Conservation (phyloP, 2,888 invertebrate species). For the Lycia hirtaria region DNA sequence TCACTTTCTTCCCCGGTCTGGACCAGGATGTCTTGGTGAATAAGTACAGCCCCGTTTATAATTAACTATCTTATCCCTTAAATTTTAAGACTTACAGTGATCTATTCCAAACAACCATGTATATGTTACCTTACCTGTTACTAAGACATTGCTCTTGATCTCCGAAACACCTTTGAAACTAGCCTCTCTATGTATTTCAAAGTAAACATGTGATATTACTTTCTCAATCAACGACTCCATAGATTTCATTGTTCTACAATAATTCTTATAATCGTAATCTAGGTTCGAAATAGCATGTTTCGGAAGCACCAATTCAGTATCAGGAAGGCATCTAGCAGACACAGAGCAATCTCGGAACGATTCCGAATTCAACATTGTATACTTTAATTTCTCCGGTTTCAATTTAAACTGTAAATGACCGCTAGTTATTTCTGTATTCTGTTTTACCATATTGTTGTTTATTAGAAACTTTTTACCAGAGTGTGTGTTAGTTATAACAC, state of each 20-base stretch:
- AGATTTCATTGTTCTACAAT: constrained; percentile 81
- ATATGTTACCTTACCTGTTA: constrained; percentile 79
- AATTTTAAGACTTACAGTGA: no score
- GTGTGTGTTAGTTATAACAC: constrained; percentile 78
- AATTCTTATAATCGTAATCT: constrained; percentile 73
- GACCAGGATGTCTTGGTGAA: no score
- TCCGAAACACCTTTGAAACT: constrained; percentile 72
- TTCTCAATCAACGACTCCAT: constrained; percentile 72
- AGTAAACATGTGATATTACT: constrained; percentile 65
- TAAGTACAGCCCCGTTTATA: no score
- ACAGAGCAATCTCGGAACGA: constrained; percentile 82
- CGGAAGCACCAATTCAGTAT: constrained; percentile 60
- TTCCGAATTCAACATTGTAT: constrained; percentile 79
- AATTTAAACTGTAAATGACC: constrained; percentile 74
- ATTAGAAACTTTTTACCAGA: constrained; percentile 81
- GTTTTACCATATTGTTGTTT: constrained; percentile 81
- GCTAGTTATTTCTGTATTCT: constrained; percentile 66
- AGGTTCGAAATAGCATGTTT: constrained; percentile 56
- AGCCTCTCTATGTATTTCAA: constrained; percentile 76
- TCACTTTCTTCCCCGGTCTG: no score
- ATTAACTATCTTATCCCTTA: no score
- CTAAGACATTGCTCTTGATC: constrained; percentile 75
- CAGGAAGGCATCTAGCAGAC: constrained; percentile 65
- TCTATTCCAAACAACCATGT: no score
- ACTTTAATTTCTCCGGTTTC: constrained; percentile 76